Percentiles rank a stretch among this genome's conserved stretches.
These are phyloP conservation scores for Prinia subflava DNA, from an alignment of 2,113 vertebrate genomes.

Conservation along the genomic window DNA sequence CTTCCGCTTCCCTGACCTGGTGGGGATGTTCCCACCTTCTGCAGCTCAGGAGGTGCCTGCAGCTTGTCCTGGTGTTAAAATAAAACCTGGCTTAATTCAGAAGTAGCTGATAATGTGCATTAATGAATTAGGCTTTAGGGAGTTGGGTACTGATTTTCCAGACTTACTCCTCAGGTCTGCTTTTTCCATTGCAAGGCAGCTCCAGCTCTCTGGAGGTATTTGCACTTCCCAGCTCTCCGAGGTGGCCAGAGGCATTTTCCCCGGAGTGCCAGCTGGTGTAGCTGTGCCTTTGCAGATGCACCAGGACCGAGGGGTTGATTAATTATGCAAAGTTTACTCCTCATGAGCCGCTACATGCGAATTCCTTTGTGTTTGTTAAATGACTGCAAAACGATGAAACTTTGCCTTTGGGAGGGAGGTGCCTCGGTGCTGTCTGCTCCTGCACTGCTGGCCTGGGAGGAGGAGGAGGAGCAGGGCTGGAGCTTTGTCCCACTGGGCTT, in stretches of 20 bases:
- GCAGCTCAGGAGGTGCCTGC: background rate
- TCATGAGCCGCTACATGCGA: background rate
- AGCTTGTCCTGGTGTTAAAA: background rate
- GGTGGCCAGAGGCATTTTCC: background rate
- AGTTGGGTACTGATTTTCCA: background rate
- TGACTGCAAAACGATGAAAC: background rate
- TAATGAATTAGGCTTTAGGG: background rate
- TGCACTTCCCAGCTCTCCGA: background rate
- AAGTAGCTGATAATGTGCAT: background rate
- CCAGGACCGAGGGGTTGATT: rapidly evolving
- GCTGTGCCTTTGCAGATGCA: background rate
- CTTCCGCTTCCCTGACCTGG: background rate
- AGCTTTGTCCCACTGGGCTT: too few species aligned
- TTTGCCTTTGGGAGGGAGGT: background rate
- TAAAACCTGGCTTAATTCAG: background rate
- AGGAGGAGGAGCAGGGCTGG: too few species aligned
- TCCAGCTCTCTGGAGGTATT: background rate
- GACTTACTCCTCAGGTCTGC: background rate
- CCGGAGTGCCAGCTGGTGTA: background rate
- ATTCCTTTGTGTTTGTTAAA: conserved; percentile 9
- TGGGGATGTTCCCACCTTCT: background rate
- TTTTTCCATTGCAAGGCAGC: background rate
- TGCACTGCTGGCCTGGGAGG: background rate
- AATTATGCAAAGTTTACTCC: conserved; percentile 9
- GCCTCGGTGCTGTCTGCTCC: background rate